Evolutionary conservation across 2,113 vertebrate species (phyloP), one percentile per base, ranked within the genome.

Genomic region (Todiramphus chloris): DNA sequence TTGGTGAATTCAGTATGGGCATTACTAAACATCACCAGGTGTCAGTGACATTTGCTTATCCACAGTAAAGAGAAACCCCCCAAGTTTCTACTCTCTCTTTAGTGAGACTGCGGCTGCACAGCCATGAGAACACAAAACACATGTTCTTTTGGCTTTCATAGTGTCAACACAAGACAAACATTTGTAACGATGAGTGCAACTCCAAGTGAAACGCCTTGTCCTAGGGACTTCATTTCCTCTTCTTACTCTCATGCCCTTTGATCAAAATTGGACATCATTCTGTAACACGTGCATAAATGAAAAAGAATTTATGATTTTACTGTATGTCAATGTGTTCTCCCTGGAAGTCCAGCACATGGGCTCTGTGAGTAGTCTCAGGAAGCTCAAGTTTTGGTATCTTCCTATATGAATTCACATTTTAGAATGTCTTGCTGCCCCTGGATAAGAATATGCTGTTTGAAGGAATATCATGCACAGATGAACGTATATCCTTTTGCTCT

Each of bases 281-380:
- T 8, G 18, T n/a, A 27, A 37, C 6, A 1, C 0, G 1, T 16
- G 28, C 10, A 37, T 43, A 48, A 53, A 28, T 28, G 51, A 53
- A 53, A 53, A 53, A 16, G 21, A n/a, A 9, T 27, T 79, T 51
- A 21, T 10, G 19, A 35, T 55, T 68, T 84, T 39, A 41, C 67
- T 58, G 44, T 16, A 25, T 27, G 6, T 33, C 33, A 33, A 8
- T 24, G n/a, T 23, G 18, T 30, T 93, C 5, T 77, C 33, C 48
- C 46, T 33, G 43, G 19, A 73, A 86, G 16, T 4, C 10, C 70
- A 75, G 53, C 62, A 51, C 4, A 0, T 16, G 24, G 24, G 19
- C 10, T 67, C 28, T 31, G 58, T 19, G 48, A 60, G 58, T 25
- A 59, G 35, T 17, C 39, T 58, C 28, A 60, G 27, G 27, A 1